Evolutionary conservation across 2,888 invertebrate genomes (phyloP).

Genomic region (Norana najaformis): DNA sequence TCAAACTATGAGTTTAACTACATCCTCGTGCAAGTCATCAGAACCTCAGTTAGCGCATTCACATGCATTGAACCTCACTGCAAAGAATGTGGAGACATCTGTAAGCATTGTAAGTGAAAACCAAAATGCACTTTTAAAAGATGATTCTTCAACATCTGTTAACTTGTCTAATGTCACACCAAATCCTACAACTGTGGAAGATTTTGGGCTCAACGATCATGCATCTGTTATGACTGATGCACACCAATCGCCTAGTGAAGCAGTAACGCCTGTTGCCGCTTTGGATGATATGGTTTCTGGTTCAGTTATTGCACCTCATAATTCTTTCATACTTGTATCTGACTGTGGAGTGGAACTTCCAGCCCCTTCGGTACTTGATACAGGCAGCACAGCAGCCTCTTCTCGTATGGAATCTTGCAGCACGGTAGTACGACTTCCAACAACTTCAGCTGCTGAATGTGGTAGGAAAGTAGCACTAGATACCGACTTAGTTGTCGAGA

Average conservation of each 20-base stretch:
- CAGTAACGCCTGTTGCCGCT: neutral
- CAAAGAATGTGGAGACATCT: neutral
- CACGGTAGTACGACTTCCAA: neutral
- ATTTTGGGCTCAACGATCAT: neutral
- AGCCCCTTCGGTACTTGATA: no score
- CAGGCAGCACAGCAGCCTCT: neutral
- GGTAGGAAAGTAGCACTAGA: neutral
- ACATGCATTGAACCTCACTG: neutral
- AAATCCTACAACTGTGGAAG: neutral
- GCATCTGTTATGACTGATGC: neutral
- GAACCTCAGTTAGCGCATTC: neutral
- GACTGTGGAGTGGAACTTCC: no score
- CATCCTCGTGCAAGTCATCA: neutral
- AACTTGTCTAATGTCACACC: neutral
- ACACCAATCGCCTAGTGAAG: neutral
- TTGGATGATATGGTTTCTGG: neutral
- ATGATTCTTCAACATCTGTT: no score
- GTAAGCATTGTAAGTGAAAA: neutral
- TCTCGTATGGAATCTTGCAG: neutral
- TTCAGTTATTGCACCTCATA: neutral
- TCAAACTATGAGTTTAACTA: no score
- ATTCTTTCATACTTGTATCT: no score
- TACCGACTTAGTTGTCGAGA: neutral
- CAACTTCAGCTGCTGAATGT: neutral
- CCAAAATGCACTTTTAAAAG: no score